These are phyloP conservation scores for Riptortus pedestris DNA, from an alignment of 1,140 invertebrate species.

Conservation along the genomic window DNA sequence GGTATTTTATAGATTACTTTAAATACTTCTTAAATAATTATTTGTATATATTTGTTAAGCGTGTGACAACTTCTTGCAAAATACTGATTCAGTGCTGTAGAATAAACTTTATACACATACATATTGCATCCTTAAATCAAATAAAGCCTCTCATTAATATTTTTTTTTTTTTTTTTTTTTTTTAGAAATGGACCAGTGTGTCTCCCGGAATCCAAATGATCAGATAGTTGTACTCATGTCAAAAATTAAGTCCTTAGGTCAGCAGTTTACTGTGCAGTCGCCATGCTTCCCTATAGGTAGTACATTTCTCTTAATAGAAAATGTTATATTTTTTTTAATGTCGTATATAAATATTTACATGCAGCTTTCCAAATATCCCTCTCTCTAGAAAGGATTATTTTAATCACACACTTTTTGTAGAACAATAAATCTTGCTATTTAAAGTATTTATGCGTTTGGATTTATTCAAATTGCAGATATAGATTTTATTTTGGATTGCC, in stretches of 20 bases:
- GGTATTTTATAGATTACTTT: constrained; percentile 36
- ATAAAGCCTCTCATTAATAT: background rate
- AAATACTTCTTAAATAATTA: constrained; percentile 11
- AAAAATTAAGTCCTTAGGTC: constrained; percentile 61
- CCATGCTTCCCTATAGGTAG: constrained; percentile 64
- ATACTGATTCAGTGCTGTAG: background rate
- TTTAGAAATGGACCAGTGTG: constrained; percentile 37
- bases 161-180: constrained; percentile 13
- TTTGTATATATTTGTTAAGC: constrained; percentile 1
- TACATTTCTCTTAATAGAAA: too few species aligned
- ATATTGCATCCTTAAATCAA: too few species aligned
- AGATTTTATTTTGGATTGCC: too few species aligned
- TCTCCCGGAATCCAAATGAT: constrained; percentile 43
- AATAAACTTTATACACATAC: too few species aligned
- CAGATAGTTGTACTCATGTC: constrained; percentile 54
- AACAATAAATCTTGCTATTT: too few species aligned
- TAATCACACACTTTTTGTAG: too few species aligned
- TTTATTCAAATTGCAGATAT: too few species aligned
- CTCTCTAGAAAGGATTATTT: background rate
- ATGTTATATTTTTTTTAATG: background rate
- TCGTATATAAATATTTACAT: background rate
- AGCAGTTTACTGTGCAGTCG: constrained; percentile 58
- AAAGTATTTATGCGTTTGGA: too few species aligned
- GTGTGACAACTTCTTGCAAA: background rate
- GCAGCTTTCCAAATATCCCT: background rate